Conservation (phyloP, 2,113 vertebrate genomes). For the Caretta caretta region DNA sequence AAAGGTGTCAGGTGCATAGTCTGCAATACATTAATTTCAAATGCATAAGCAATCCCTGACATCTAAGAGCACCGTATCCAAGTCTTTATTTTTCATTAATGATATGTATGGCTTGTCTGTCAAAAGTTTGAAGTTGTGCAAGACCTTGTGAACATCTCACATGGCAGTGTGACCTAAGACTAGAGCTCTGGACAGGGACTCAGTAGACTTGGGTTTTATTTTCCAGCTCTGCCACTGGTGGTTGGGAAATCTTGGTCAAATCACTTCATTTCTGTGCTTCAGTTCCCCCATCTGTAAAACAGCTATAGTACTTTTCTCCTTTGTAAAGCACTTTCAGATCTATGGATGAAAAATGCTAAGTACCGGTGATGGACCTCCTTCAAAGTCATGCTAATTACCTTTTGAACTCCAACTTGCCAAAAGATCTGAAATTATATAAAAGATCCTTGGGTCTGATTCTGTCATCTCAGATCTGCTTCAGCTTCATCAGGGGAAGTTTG, state of each 20-base stretch:
- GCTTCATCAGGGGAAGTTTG: no score
- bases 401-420: no score
- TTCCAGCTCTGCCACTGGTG: not conserved
- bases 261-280: not conserved
- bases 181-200: not conserved
- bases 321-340: not conserved
- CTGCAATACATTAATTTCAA: not conserved
- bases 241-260: not conserved
- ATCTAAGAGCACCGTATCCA: not conserved
- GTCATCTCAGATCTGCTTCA: no score
- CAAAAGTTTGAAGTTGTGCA: not conserved
- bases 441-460: no score
- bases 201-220: not conserved
- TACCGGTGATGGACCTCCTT: no score
- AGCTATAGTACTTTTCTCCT: not conserved
- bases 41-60: not conserved
- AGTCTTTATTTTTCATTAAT: not conserved
- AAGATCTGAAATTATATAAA: no score
- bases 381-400: no score
- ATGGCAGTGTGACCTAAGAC: not conserved
- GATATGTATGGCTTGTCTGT: not conserved
- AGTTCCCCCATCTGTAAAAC: not conserved
- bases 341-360: no score
- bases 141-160: not conserved
- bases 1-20: not conserved